phyloP scores from a whole-genome alignment of 2,888 invertebrate genomes.

The Perizoma flavofasciatum region DNA sequence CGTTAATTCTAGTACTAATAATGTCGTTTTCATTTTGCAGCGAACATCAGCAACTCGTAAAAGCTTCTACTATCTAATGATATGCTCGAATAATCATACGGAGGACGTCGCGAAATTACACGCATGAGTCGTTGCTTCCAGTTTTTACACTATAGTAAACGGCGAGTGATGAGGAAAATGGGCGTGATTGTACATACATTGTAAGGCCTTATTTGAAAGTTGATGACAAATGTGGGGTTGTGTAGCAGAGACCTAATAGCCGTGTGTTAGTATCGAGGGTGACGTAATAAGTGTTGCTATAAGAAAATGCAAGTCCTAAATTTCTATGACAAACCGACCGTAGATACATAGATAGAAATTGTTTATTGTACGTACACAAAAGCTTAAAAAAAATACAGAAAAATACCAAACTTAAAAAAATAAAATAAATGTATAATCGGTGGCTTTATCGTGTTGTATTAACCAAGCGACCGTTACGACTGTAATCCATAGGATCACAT shows the following conservation, averaged over 20 bases:
- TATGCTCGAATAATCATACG: constrained; percentile 58
- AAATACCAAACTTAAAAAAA: too few relatives aligned
- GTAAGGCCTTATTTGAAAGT: constrained; percentile 60
- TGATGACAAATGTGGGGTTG: constrained; percentile 56
- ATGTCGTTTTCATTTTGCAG: constrained; percentile 51
- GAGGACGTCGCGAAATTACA: constrained; percentile 57
- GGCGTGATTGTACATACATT: constrained; percentile 58
- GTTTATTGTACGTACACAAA: too few relatives aligned
- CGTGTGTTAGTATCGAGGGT: constrained; percentile 42
- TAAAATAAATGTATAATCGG: too few relatives aligned
- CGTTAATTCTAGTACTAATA: constrained; percentile 46
- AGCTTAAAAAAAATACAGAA: too few relatives aligned
- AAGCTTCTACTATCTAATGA: constrained; percentile 52
- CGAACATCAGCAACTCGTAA: constrained; percentile 43
- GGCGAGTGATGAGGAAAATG: constrained; percentile 56
- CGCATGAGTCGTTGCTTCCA: constrained; percentile 52
- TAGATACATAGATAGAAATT: too few relatives aligned
- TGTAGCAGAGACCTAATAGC: constrained; percentile 53
- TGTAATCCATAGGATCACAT: too few relatives aligned
- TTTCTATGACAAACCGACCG: background rate
- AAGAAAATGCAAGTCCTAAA: constrained; percentile 16
- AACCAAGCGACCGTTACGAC: too few relatives aligned
- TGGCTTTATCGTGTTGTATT: too few relatives aligned
- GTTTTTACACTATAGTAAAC: constrained; percentile 62
- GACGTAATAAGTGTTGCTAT: constrained; percentile 32